phyloP scores from a whole-genome alignment of 2,888 invertebrate genomes.

The Chironomus tentans region DNA sequence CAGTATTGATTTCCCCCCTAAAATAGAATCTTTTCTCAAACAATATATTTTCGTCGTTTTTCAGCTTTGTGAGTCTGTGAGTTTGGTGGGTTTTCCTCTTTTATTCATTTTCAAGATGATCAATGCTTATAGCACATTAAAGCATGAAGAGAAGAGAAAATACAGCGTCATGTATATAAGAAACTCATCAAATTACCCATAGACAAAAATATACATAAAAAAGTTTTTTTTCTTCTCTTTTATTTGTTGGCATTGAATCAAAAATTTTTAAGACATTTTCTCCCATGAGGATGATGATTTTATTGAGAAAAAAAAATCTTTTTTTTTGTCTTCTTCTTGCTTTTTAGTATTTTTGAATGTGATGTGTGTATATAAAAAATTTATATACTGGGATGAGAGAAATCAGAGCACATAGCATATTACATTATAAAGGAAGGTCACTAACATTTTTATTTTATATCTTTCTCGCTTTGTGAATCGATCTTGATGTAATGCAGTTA shows the following conservation, averaged over 20 bases:
- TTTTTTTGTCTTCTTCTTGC: too few species aligned
- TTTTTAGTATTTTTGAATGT: too few species aligned
- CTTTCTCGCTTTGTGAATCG: background rate
- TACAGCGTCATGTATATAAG: background rate
- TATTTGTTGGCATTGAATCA: background rate
- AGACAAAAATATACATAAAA: background rate
- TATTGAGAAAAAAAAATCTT: background rate
- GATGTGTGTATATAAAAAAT: too few species aligned
- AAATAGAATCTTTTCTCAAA: too few species aligned
- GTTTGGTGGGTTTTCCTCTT: too few species aligned
- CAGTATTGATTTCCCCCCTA: too few species aligned
- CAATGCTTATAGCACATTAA: too few species aligned
- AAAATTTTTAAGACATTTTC: background rate
- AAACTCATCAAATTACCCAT: background rate
- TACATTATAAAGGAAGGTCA: constrained; percentile 11
- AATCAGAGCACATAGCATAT: background rate
- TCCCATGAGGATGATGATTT: background rate
- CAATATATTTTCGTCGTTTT: too few species aligned
- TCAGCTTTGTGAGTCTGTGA: too few species aligned
- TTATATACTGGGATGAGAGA: background rate
- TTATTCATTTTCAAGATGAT: too few species aligned
- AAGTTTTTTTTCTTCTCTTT: background rate
- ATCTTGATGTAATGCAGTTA: background rate
- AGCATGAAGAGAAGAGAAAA: too few species aligned
- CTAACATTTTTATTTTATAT: constrained; percentile 13